Percentiles rank a stretch among this genome's conserved stretches.
These are phyloP conservation scores for Itoplectis maculator DNA, from an alignment of 2,888 invertebrate species.

Conservation along the genomic window DNA sequence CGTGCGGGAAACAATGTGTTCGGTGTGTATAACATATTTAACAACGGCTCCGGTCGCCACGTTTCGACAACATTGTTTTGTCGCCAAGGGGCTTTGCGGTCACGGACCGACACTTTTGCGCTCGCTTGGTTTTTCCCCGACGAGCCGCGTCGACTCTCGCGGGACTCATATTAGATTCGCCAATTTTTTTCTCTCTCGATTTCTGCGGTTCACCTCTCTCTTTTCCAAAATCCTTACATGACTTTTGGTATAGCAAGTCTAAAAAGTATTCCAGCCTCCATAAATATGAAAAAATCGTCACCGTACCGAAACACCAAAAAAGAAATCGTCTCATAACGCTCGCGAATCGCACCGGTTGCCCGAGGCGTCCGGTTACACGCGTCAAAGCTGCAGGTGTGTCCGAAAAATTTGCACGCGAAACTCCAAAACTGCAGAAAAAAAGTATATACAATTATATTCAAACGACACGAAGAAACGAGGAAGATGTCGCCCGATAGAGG, in stretches of 20 bases:
- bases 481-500: slow-evolving; percentile 37
- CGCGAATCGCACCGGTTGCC: too few species aligned
- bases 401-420: slow-evolving; percentile 12
- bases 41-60: slow-evolving; percentile 58
- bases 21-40: slow-evolving; percentile 77
- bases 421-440: background rate
- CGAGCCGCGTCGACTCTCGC: slow-evolving; percentile 8
- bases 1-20: slow-evolving; percentile 82
- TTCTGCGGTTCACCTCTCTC: slow-evolving; percentile 17
- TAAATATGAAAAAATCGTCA: too few species aligned
- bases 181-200: slow-evolving; percentile 28
- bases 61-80: slow-evolving; percentile 82
- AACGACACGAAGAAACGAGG: background rate
- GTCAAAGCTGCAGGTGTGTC: background rate
- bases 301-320: too few species aligned
- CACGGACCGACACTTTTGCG: slow-evolving; percentile 72
- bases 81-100: slow-evolving; percentile 73
- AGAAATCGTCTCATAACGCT: too few species aligned
- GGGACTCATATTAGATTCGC: slow-evolving; percentile 41
- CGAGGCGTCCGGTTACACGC: background rate
- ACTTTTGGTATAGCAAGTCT: too few species aligned
- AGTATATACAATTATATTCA: too few species aligned
- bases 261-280: too few species aligned
- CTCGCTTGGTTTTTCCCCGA: slow-evolving; percentile 48
- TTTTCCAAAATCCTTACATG: too few species aligned